Conservation (phyloP, 2,888 invertebrate species). For the Aphodius granarius region DNA sequence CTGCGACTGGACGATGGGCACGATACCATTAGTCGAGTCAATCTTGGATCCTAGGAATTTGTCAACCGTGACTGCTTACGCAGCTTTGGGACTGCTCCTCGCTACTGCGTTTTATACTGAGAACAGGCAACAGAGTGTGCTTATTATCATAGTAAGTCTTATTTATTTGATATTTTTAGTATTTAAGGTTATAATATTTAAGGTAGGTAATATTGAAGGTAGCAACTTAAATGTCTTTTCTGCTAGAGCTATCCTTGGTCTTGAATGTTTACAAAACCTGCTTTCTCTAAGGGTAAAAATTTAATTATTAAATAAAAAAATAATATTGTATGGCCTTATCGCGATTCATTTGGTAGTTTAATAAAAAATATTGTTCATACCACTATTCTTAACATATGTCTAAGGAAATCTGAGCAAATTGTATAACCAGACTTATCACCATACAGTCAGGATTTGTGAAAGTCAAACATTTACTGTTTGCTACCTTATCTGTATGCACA, state of each 20-base stretch:
- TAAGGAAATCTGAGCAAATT: neutral
- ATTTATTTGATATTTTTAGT: neutral
- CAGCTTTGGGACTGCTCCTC: conserved; percentile 62
- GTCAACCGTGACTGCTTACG: conserved; percentile 72
- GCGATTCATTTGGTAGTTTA: too few relatives aligned
- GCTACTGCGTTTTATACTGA: conserved; percentile 60
- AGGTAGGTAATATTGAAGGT: too few relatives aligned
- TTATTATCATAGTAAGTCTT: conserved; percentile 68
- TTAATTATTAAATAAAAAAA: too few relatives aligned
- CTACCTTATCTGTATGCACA: neutral
- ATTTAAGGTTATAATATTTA: too few relatives aligned
- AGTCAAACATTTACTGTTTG: neutral
- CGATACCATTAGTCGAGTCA: conserved; percentile 81
- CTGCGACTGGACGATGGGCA: conserved; percentile 99
- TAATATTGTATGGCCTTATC: too few relatives aligned
- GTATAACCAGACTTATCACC: neutral
- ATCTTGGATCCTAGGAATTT: conserved; percentile 81
- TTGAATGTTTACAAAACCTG: too few relatives aligned
- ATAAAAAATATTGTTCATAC: too few relatives aligned
- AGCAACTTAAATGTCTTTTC: too few relatives aligned
- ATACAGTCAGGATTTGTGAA: neutral
- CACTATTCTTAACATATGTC: too few relatives aligned
- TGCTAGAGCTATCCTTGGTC: too few relatives aligned
- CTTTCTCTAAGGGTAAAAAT: too few relatives aligned
- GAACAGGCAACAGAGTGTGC: conserved; percentile 65